These are phyloP conservation scores for Lagocephalus sceleratus DNA, from an alignment of 2,797 vertebrate genomes.

Conservation along the genomic window DNA sequence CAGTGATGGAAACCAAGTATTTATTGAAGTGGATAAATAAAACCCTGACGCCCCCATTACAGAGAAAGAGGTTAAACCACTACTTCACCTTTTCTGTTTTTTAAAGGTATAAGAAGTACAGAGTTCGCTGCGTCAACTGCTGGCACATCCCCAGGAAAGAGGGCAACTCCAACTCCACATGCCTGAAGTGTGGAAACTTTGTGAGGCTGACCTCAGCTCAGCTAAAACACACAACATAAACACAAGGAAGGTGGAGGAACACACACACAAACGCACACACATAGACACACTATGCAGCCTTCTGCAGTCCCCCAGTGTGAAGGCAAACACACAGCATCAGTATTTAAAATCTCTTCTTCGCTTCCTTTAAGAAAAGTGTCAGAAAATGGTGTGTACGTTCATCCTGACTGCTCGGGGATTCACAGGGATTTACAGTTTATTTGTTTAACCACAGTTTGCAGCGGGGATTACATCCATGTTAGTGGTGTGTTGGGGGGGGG, in stretches of 20 bases:
- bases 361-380: neutral
- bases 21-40: no score
- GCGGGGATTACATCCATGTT: conserved; percentile 2
- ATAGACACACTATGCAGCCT: conserved; percentile 8
- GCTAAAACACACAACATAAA: conserved; percentile 58
- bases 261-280: conserved; percentile 17
- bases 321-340: neutral
- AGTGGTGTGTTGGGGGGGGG: conserved; percentile 18
- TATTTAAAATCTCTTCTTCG: conserved; percentile 20
- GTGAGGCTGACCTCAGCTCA: conserved; percentile 65
- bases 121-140: conserved; percentile 82
- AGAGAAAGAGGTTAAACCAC: neutral
- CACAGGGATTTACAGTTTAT: no score
- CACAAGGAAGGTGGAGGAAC: conserved; percentile 14
- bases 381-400: no score
- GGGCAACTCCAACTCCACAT: conserved; percentile 73
- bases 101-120: conserved; percentile 90
- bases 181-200: conserved; percentile 81
- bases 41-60: no score
- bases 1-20: no score
- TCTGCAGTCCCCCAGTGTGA: conserved; percentile 8
- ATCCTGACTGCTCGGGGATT: no score
- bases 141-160: conserved; percentile 89
- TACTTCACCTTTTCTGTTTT: conserved; percentile 4
- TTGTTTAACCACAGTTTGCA: neutral